Percentiles rank a stretch among this genome's conserved stretches.
Evolutionary conservation across 2,113 vertebrate genomes (phyloP).

Genomic region (Archocentrus centrarchus): DNA sequence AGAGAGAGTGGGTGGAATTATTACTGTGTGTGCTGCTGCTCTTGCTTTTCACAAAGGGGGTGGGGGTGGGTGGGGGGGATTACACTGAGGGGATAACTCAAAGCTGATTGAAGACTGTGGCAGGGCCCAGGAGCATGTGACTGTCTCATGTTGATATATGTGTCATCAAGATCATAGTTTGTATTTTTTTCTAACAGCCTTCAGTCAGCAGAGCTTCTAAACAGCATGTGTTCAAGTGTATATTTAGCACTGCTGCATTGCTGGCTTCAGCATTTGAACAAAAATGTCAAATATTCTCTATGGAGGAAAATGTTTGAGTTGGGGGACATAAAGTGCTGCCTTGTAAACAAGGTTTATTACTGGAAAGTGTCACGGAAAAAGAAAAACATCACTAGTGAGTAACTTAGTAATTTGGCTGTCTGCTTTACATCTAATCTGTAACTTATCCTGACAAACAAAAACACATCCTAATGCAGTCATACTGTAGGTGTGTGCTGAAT

Average conservation of each 20-base stretch:
- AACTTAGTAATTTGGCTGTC: not conserved
- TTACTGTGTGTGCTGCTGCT: slow-evolving; percentile 39
- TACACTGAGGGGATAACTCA: slow-evolving; percentile 64
- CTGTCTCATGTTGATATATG: slow-evolving; percentile 43
- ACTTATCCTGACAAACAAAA: not conserved
- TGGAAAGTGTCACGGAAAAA: not conserved
- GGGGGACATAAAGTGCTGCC: slow-evolving; percentile 7
- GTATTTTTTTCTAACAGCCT: slow-evolving; percentile 27
- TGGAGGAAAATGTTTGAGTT: not conserved
- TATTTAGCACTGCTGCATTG: slow-evolving; percentile 33
- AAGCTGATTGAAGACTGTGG: slow-evolving; percentile 65
- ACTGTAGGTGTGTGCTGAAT: not conserved
- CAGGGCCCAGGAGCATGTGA: slow-evolving; percentile 36
- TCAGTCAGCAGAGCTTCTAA: slow-evolving; percentile 30
- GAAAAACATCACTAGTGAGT: not conserved
- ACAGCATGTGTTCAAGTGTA: slow-evolving; percentile 19
- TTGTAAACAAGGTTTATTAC: slow-evolving; percentile 8
- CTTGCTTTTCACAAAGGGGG: slow-evolving; percentile 29
- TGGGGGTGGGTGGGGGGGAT: slow-evolving; percentile 10
- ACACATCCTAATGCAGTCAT: not conserved
- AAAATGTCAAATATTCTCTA: not conserved
- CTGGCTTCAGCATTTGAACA: not conserved
- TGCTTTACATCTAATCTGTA: not conserved
- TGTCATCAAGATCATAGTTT: slow-evolving; percentile 42
- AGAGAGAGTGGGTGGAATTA: slow-evolving; percentile 53